Base-by-base conservation (phyloP, 2,888 invertebrate species). In the Acleris sparsana region DNA sequence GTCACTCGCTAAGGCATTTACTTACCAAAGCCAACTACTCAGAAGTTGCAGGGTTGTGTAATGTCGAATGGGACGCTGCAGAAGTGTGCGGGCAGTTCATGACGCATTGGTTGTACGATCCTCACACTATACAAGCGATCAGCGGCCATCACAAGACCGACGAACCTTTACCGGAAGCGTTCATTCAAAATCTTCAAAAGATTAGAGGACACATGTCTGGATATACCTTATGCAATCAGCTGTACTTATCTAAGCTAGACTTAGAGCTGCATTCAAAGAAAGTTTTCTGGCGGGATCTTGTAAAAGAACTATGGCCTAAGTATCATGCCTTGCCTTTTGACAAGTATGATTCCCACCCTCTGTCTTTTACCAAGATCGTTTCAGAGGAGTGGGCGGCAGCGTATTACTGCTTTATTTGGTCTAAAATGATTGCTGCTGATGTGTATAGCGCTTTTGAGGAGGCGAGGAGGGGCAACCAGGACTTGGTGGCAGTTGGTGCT, bases 31-130 rank as follows among this genome's bases (percentile, higher is more conserved):
- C 96, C 0, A 95, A 96, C 17, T 97, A 97, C 84, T 94, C 96
- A 1, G 97, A 98, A 83, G 94, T 98, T 0, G 95, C 97, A 3
- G 98, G 98, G 0, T 88, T 96, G 22, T 95, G 96, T 0, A 97
- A 97, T 82, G 94, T 99, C 0, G 99, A 99, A 90, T 98, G 98
- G 97, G 99, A 99, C 86, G 97, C 97, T 0, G 95, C 97, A 0
- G 96, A 96, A 80, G 94, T 98, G 0, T 95, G 96, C 69, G 96
- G 97, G 0, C 94, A 97, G 75, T 96, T 99, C 62, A 94, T 99
- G 94, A 93, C 94, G 0, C 95, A 96, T 80, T 97, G 97, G 95
- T 86, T 97, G 7, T 95, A 95, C 71, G 95, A 97, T 73, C 93
- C 95, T 0, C 78, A 89, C 22, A 93, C 93, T 2, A 82, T 94